A percentile compares a stretch with the other conserved stretches of the same genome.
Conservation (phyloP, 2,797 vertebrate genomes). For the Acrossocheilus wenchowensis region DNA sequence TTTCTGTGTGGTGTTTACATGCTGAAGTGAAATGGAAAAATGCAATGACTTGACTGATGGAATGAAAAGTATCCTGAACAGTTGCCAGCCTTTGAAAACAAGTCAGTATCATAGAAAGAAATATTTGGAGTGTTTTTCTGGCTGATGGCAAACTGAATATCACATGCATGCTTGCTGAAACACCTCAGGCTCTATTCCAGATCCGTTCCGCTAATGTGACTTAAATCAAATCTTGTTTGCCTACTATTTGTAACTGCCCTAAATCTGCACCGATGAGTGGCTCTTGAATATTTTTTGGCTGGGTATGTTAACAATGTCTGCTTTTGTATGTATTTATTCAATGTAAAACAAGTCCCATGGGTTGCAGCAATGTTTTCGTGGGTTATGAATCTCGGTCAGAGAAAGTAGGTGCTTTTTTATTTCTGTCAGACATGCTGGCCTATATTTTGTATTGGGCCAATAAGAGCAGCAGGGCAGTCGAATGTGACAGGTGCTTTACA, state of each 20-base stretch:
- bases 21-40: constrained; percentile 23
- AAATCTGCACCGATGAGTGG: constrained; percentile 27
- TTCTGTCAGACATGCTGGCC: constrained; percentile 16
- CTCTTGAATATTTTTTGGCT: constrained; percentile 31
- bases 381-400: constrained; percentile 37
- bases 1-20: constrained; percentile 13
- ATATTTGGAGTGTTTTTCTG: constrained; percentile 32
- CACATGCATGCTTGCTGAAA: constrained; percentile 14
- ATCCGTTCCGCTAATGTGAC: constrained; percentile 29
- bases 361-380: constrained; percentile 35
- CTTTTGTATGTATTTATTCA: constrained; percentile 38
- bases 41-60: not conserved
- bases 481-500: constrained; percentile 3
- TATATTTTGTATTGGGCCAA: constrained; percentile 3
- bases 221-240: constrained; percentile 41
- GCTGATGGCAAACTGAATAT: constrained; percentile 9
- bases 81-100: constrained; percentile 35
- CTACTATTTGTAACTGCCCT: not conserved
- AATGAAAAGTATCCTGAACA: constrained; percentile 26
- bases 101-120: constrained; percentile 42
- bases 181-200: constrained; percentile 20
- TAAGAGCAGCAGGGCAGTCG: not conserved
- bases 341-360: constrained; percentile 5
- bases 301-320: constrained; percentile 22
- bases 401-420: constrained; percentile 3